A percentile compares a stretch with the other conserved stretches of the same genome.
These are phyloP conservation scores for Sinelater perroti DNA, from an alignment of 2,888 invertebrate genomes.

Conservation along the genomic window DNA sequence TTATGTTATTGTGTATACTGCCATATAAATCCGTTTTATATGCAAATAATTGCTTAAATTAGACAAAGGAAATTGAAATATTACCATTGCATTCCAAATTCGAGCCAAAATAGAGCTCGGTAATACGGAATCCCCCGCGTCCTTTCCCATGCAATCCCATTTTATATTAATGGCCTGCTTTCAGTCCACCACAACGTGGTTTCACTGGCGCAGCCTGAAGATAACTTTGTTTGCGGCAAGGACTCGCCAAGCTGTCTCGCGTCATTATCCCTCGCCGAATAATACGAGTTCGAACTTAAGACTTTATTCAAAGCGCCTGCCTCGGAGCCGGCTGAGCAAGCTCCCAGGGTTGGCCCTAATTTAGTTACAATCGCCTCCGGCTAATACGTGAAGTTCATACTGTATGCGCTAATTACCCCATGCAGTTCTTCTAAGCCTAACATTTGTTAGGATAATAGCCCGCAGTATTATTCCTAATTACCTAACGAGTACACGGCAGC, in stretches of 20 bases:
- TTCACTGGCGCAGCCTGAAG: conserved; percentile 6
- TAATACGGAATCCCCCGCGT: background rate
- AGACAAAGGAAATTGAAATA: too few species aligned
- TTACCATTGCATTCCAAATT: too few species aligned
- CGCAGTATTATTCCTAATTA: conserved; percentile 4
- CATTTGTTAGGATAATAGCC: conserved; percentile 10
- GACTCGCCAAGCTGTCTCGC: conserved; percentile 6
- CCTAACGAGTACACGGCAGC: conserved; percentile 9
- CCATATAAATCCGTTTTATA: too few species aligned
- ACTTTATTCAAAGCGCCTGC: background rate
- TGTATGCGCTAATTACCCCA: background rate
- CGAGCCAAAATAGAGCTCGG: background rate
- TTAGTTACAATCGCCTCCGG: conserved; percentile 6
- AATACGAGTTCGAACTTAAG: background rate
- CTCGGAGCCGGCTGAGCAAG: conserved; percentile 3
- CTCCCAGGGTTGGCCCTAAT: background rate
- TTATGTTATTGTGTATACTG: too few species aligned
- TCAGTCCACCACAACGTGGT: conserved; percentile 10
- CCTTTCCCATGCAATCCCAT: background rate
- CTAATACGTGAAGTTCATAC: conserved; percentile 17
- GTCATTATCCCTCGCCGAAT: conserved; percentile 2
- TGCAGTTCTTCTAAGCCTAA: conserved; percentile 11
- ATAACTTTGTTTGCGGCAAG: conserved; percentile 8
- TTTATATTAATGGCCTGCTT: conserved; percentile 12
- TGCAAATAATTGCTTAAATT: too few species aligned